phyloP scores from a whole-genome alignment of 1,140 invertebrate species.

The Pogonomyrmex californicus region DNA sequence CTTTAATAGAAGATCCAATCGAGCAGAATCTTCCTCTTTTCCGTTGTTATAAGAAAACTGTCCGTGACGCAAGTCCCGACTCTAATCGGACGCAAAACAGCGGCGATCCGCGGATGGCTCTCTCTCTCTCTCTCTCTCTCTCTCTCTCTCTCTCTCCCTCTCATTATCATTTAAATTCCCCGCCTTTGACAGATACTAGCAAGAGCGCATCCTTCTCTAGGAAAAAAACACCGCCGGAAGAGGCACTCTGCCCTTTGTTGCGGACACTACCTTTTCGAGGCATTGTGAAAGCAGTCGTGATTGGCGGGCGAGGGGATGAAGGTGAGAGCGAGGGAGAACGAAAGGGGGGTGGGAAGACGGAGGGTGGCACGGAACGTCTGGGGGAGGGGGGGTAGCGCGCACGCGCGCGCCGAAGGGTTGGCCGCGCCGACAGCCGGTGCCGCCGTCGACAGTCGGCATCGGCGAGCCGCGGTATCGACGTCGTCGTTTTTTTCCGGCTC shows the following conservation, averaged over 20 bases:
- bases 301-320: conserved; percentile 40
- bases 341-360: background rate
- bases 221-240: conserved; percentile 69
- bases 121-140: background rate
- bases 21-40: background rate
- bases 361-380: conserved; percentile 41
- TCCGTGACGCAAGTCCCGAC: background rate
- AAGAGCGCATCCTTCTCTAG: conserved; percentile 61
- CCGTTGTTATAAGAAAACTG: background rate
- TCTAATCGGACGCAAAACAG: background rate
- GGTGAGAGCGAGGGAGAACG: conserved; percentile 1
- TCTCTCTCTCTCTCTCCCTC: background rate
- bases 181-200: conserved; percentile 30
- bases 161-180: conserved; percentile 67
- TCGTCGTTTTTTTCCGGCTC: conserved; percentile 65
- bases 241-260: conserved; percentile 70
- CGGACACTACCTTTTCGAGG: conserved; percentile 65
- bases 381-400: conserved; percentile 43
- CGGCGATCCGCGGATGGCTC: conserved; percentile 34
- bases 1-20: background rate
- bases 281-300: conserved; percentile 67
- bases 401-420: conserved; percentile 64
- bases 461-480: conserved; percentile 73
- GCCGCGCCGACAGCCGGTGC: conserved; percentile 65
- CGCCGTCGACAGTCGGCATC: conserved; percentile 73